Base-by-base conservation (phyloP, 2,113 vertebrate genomes). In the Rostratula benghalensis region DNA sequence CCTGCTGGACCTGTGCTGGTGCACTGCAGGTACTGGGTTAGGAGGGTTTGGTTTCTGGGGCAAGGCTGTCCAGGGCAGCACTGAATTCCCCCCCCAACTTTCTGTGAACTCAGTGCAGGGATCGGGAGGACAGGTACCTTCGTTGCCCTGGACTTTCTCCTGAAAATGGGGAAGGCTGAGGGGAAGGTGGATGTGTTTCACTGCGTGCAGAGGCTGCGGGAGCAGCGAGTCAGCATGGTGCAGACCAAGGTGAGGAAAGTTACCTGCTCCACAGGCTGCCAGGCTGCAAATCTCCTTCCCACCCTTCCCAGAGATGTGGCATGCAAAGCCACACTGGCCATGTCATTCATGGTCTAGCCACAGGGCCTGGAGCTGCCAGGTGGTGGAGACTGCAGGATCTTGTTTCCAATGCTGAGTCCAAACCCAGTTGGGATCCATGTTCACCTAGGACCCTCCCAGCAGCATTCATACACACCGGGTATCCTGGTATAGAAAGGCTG, bases 61-160 rank as follows among this genome's bases (percentile, higher is more conserved):
- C 39, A 33, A 2, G 18, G 24, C 31, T 61, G 17, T 16, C 45
- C 1, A 0, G 5, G 53, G 17, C 46, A 80, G 27, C 4, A 0
- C 51, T 67, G 61, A 89, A n/a, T n/a, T n/a, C n/a, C 8, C 6
- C 39, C 28, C 5, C 10, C 13, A 16, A 0, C 20, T 48, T 69
- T 78, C 54, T 68, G 59, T 83, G 27, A 89, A 74, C 20, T 24
- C 76, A 98, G 97, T 0, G 97, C 97, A n/a, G 97, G 97, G 17
- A 95, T 97, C 0, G 97, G 97, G 23, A 95, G 97, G 10, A 98
- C 97, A 3, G 97, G 97, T 12, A 97, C 97, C 39, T 97, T 97
- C 90, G 95, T 98, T 0, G 97, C 97, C 46, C 37, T 98, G 75
- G 97, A 98, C 63, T 90, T 96, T 68, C 95, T 98, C 23, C 37